Evolutionary conservation across 1,140 invertebrate species (phyloP), one percentile per base, ranked within the genome.

Genomic region (Holcopasites calliopsidis): DNA sequence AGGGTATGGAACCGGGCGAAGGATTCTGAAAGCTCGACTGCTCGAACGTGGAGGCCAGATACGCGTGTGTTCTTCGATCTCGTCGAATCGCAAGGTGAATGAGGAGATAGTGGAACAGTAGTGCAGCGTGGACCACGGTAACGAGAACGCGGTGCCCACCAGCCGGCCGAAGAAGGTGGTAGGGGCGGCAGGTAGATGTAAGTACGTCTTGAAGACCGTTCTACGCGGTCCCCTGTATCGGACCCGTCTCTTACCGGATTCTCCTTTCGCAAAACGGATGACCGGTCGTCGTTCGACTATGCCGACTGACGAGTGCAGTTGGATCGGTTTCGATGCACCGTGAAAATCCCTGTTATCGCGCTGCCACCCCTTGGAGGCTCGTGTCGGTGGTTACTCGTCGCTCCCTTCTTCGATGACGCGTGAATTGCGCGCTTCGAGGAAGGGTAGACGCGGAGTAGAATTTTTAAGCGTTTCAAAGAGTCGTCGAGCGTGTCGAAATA

Each of bases 121-220:
- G 85, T 80, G 86, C 79, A 82, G 81, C 72, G 66, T 88, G 87
- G 86, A 87, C 86, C 85, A 87, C 82, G 79, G 86, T 84, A 85
- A 75, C 70, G 75, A 65, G 60, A 66, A 76, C 72, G 61, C 70
- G 47, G 28, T 76, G 8, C 57, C 66, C 42, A 71, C 42, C 44
- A 61, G 4, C 50, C n/a, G 58, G 71, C 21, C 58, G 18, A 74
- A 74, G 71, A 74, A 74, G 66, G 71, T 74, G 61, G 71, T 74
- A 74, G 71, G 71, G 60, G 62, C 76, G 28, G 3, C 66, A 50
- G 50, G 70, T 70, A 76, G 44, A 13, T 18, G 44, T 13, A 18
- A 47, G 44, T n/a, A n/a, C n/a, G n/a, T n/a, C n/a, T n/a, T n/a
- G n/a, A n/a, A n/a, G n/a, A n/a, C n/a, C n/a, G 11, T 47, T n/a